These are phyloP conservation scores for Apocheima hispidaria DNA, from an alignment of 2,888 invertebrate genomes.

Conservation along the genomic window DNA sequence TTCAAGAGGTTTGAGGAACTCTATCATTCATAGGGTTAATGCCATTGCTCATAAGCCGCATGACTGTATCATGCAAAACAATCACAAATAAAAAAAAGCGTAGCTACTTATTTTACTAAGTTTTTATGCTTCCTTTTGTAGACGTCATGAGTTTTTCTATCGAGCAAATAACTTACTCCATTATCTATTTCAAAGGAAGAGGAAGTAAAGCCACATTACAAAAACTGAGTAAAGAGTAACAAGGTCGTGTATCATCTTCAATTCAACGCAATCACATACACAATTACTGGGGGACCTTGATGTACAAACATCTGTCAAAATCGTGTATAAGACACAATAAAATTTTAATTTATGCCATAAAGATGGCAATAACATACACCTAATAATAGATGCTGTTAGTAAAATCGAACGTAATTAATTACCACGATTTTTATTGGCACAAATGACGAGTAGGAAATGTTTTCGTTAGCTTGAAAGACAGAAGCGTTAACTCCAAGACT, in stretches of 20 bases:
- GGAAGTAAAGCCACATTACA: slow-evolving; percentile 40
- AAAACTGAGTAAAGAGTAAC: slow-evolving; percentile 55
- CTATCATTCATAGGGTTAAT: neutral
- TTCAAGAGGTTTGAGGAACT: neutral
- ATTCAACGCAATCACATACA: slow-evolving; percentile 45
- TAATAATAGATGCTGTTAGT: slow-evolving; percentile 13
- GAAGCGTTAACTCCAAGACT: too few relatives aligned
- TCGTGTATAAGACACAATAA: slow-evolving; percentile 37
- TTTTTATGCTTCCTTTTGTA: slow-evolving; percentile 17
- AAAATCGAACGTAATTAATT: slow-evolving; percentile 5
- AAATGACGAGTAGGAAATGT: neutral
- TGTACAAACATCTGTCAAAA: slow-evolving; percentile 40
- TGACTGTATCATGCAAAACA: slow-evolving; percentile 4
- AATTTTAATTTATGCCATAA: slow-evolving; percentile 24
- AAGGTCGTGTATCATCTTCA: slow-evolving; percentile 54
- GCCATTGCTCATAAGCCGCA: neutral
- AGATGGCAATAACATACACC: slow-evolving; percentile 16
- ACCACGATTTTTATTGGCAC: neutral
- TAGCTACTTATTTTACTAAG: slow-evolving; percentile 5
- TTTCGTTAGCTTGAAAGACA: neutral
- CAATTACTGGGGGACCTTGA: slow-evolving; percentile 47
- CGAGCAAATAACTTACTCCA: slow-evolving; percentile 13
- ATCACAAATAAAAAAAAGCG: slow-evolving; percentile 5
- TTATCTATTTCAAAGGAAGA: slow-evolving; percentile 55
- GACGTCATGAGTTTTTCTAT: slow-evolving; percentile 17